A percentile compares a stretch with the other conserved stretches of the same genome.
These are phyloP conservation scores for Procavia capensis DNA, from an alignment of 2,113 vertebrate species.

Conservation along the genomic window DNA sequence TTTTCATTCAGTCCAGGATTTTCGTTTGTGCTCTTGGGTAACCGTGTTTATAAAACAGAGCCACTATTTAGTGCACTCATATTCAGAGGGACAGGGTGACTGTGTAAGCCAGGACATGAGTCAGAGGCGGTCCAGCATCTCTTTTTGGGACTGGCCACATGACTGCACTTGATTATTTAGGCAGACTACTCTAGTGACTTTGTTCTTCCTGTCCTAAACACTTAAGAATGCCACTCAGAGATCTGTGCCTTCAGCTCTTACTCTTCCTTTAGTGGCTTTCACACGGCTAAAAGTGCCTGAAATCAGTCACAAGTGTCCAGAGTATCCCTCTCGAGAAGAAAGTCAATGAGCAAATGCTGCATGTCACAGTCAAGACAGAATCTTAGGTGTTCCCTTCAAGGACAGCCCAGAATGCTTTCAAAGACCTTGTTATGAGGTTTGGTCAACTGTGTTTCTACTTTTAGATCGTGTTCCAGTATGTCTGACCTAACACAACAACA, in stretches of 20 bases:
- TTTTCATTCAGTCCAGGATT: conserved; percentile 20
- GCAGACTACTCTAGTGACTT: neutral
- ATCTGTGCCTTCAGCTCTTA: neutral
- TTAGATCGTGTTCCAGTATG: neutral
- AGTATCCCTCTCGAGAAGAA: conserved; percentile 8
- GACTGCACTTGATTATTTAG: neutral
- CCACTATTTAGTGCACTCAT: neutral
- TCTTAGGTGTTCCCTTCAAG: neutral
- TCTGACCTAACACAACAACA: neutral
- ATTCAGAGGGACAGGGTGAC: neutral
- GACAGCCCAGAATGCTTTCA: neutral
- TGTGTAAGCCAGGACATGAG: neutral
- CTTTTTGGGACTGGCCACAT: neutral
- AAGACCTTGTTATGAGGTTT: conserved; percentile 19
- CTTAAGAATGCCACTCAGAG: neutral
- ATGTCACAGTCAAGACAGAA: neutral
- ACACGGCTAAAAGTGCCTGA: neutral
- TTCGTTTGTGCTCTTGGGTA: neutral
- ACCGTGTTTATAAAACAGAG: conserved; percentile 3
- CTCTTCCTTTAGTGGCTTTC: conserved; percentile 21
- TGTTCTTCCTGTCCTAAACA: neutral
- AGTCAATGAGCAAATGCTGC: conserved; percentile 6
- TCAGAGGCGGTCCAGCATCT: neutral
- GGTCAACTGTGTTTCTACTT: conserved; percentile 16
- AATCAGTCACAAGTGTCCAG: conserved; percentile 24